Evolutionary conservation across 2,797 vertebrate genomes (phyloP), one percentile per base, ranked within the genome.

Genomic region (Pseudocheirus occidentalis): DNA sequence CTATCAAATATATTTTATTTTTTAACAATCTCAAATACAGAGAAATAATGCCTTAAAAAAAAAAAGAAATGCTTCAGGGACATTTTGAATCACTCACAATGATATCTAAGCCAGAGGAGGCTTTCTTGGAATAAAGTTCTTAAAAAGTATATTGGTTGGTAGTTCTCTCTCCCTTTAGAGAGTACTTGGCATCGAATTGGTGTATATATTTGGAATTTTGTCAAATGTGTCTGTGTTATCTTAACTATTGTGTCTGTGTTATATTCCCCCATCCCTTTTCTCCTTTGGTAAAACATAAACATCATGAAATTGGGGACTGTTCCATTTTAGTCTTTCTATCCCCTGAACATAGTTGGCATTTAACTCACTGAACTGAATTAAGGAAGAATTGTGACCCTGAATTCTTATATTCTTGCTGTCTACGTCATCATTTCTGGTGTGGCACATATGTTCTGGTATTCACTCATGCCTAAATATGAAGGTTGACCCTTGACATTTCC

Each of bases 21-120:
- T 50, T 46, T 53, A 24, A 56, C 12, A 31, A 46, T 73, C 54
- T 57, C 24, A 1, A 13, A 2, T 16, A 10, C 24, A 57, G 90
- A 52, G 55, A 73, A 40, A 21, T 21, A 27, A 92, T 87, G 81
- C 91, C 53, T 55, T 66, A 14, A 5, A 14, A 66, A 66, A 66
- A 66, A 62, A 66, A 66, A n/a, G 92, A 95, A 91, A 93, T 91
- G 93, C 91, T 31, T 91, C 40, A 57, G 28, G 90, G 87, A 40
- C 92, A 10, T 91, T 92, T 46, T 94, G 90, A 90, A 55, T 54
- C 90, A 92, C 52, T 91, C 54, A 90, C 5, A 81, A 55, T 4
- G n/a, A 55, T n/a, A 52, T 93, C 90, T 21, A 53, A 87, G 73
- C 73, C 27, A 46, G 73, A 50, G 40, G 40, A 50, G 24, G 73